Base-by-base conservation (phyloP, 2,113 vertebrate species). In the Oceanites oceanicus region DNA sequence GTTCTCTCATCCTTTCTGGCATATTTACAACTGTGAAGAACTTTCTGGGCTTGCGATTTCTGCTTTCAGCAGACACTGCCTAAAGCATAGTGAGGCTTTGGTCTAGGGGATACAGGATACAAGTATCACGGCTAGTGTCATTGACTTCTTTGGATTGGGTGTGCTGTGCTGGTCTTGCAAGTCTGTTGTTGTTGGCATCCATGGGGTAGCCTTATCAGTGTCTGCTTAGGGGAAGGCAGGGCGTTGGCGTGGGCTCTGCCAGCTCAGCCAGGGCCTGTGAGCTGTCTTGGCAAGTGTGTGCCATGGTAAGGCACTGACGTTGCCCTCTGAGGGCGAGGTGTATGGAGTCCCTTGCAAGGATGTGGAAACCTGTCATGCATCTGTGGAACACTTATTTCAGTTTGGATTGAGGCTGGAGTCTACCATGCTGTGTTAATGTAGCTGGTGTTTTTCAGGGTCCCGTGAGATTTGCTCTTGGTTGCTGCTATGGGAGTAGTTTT, bases 301-400 rank as follows among this genome's bases (percentile, higher is more conserved):
- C 20, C 17, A 4, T 1, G 34, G 36, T 8, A 49, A 58, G 2
- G 3, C 23, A 11, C 56, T n/a, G 34, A 10, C 19, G 8, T 34
- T 22, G 10, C 25, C 2, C 21, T 65, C 40, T 23, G 27, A 53
- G 42, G 5, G 3, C 0, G 4, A 79, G 29, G 23, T 7, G 30
- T 55, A 29, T 9, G 17, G 6, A 1, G 7, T n/a, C 36, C 74
- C 38, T 86, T 52, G 11, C 13, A 77, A 74, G 45, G 77, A 19
- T 22, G 8, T 58, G 55, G 19, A 74, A 83, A 42, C 7, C 4
- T 68, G 5, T 34, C 44, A 15, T 6, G 6, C 5, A 2, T 53
- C 12, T 74, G 20, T 26, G 40, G 17, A 87, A 56, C 67, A 40
- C 23, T 67, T n/a, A 12, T 22, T 53, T 65, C 32, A 21, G 13